These are phyloP conservation scores for Ceratitis capitata DNA, from an alignment of 1,140 invertebrate species.

Conservation along the genomic window DNA sequence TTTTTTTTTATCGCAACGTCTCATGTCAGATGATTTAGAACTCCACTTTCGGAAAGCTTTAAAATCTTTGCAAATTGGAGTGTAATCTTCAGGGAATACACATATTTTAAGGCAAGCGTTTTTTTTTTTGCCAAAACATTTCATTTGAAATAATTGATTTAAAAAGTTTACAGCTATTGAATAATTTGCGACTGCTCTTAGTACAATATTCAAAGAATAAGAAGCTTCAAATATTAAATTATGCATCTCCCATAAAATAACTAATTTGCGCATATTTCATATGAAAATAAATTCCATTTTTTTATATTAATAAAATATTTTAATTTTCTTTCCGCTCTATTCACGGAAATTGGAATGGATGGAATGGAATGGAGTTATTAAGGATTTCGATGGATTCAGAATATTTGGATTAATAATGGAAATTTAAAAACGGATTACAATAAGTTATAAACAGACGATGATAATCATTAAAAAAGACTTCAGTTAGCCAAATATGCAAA, in stretches of 20 bases:
- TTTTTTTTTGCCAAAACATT: not conserved
- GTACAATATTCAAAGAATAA: not conserved
- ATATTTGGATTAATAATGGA: slow-evolving; percentile 18
- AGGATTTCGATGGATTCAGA: not conserved
- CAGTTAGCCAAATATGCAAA: not conserved
- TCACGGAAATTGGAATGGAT: slow-evolving; percentile 21
- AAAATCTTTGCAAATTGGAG: not conserved
- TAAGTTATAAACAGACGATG: not conserved
- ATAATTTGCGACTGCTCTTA: not conserved
- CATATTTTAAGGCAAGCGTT: slow-evolving; percentile 13
- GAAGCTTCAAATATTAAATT: not conserved
- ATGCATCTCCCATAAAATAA: not conserved
- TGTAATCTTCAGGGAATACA: not conserved
- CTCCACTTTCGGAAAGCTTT: not conserved
- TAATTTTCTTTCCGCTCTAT: slow-evolving; percentile 18
- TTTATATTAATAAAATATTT: slow-evolving; percentile 1
- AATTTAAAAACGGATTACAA: slow-evolving; percentile 1
- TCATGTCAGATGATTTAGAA: not conserved
- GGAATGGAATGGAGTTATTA: slow-evolving; percentile 13
- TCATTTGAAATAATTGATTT: not conserved
- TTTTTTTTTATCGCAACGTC: no score
- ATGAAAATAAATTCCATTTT: not conserved
- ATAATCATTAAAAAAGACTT: not conserved
- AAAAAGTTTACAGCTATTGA: not conserved
- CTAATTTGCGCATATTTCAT: not conserved